Conservation (phyloP, 2,113 vertebrate species). For the Rhinoderma darwinii region DNA sequence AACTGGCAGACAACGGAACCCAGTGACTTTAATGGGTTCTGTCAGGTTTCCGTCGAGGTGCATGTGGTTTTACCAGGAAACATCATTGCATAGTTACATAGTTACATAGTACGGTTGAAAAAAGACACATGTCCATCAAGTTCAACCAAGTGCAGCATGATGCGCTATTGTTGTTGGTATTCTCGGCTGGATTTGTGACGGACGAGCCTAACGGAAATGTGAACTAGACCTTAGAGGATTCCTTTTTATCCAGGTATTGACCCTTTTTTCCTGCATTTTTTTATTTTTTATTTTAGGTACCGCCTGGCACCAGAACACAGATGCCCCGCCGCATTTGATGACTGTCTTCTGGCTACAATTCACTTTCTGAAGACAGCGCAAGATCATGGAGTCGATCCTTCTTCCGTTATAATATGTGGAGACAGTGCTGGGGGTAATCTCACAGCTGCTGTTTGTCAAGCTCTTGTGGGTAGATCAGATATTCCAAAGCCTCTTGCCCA, state of each 20-base stretch:
- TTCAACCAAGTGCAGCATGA: too few species aligned
- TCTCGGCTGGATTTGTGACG: too few species aligned
- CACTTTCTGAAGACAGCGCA: slow-evolving; percentile 78
- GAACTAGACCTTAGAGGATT: too few species aligned
- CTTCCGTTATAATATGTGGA: slow-evolving; percentile 73
- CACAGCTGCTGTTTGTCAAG: slow-evolving; percentile 76
- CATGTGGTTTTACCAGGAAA: too few species aligned
- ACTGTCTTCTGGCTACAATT: slow-evolving; percentile 74
- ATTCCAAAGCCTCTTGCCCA: slow-evolving; percentile 80
- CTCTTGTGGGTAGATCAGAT: slow-evolving; percentile 66
- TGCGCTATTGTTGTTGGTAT: too few species aligned
- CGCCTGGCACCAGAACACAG: slow-evolving; percentile 79
- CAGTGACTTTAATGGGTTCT: too few species aligned
- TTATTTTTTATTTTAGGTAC: slow-evolving; percentile 69
- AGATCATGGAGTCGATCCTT: slow-evolving; percentile 75
- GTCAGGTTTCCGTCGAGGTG: too few species aligned
- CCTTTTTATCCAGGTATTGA: background rate
- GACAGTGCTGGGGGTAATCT: slow-evolving; percentile 82
- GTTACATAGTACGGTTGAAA: too few species aligned
- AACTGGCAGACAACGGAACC: too few species aligned
- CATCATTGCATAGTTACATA: too few species aligned
- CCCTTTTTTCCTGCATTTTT: background rate
- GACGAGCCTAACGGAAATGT: too few species aligned
- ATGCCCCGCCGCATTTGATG: slow-evolving; percentile 71
- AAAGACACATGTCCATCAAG: too few species aligned